A percentile compares a stretch with the other conserved stretches of the same genome.
phyloP scores from a whole-genome alignment of 2,113 vertebrate genomes.

The Alosa alosa region DNA sequence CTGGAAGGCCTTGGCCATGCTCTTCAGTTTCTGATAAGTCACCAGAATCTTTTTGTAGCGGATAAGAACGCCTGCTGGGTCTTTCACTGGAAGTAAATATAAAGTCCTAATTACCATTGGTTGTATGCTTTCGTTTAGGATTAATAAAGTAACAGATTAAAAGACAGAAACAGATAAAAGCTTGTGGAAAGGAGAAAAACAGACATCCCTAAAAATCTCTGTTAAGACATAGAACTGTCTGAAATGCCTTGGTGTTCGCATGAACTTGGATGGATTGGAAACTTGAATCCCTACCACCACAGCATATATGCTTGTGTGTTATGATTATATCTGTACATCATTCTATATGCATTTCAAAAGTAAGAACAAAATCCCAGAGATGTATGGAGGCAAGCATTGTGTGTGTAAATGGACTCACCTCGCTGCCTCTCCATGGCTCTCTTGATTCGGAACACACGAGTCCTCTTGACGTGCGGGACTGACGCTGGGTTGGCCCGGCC shows the following conservation, averaged over 20 bases:
- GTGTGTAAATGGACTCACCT: slow-evolving; percentile 60
- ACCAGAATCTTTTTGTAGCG: slow-evolving; percentile 88
- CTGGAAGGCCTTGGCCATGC: slow-evolving; percentile 88
- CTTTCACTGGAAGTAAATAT: slow-evolving; percentile 72
- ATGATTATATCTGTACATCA: too few relatives aligned
- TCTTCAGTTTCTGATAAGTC: slow-evolving; percentile 85
- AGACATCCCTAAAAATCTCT: too few relatives aligned
- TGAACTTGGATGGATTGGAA: too few relatives aligned
- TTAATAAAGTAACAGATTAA: not conserved
- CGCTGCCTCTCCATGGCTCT: slow-evolving; percentile 81
- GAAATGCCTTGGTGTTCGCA: too few relatives aligned
- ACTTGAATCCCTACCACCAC: too few relatives aligned
- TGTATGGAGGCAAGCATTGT: not conserved
- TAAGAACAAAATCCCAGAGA: too few relatives aligned
- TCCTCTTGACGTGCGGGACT: slow-evolving; percentile 69
- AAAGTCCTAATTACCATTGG: not conserved
- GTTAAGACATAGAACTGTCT: too few relatives aligned
- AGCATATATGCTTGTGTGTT: too few relatives aligned
- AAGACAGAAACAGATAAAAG: not conserved
- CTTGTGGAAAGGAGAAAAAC: not conserved
- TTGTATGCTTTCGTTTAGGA: not conserved
- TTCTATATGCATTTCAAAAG: too few relatives aligned
- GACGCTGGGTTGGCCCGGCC: slow-evolving; percentile 52
- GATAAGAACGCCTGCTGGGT: slow-evolving; percentile 82
- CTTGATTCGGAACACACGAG: slow-evolving; percentile 78